Evolutionary conservation across 2,797 vertebrate genomes (phyloP), one percentile per base, ranked within the genome.

Genomic region (Sebastes itinus): DNA sequence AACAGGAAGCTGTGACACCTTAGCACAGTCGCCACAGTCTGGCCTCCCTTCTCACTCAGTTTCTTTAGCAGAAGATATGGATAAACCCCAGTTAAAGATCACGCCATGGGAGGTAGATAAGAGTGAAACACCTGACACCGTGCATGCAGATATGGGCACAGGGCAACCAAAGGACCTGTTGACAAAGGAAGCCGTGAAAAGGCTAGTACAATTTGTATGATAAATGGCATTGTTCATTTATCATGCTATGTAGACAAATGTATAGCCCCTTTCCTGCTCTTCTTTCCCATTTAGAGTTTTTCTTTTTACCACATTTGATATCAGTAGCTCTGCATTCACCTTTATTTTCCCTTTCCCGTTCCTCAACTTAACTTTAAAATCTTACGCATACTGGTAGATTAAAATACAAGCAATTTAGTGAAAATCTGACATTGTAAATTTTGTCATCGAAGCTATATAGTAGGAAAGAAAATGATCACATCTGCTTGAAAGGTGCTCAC

Each of bases 201-300:
- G 98, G 99, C 98, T 96, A 98, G 99, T 95, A 93, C 38, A 78
- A 67, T 83, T 85, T 89, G 88, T 94, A 97, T 97, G 92, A 97
- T 97, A 96, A 96, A 97, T 97, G 95, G 90, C 72, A 20, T 32
- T 54, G 16, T 77, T 73, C 95, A 96, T 97, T 97, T 97, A 96
- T 97, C 92, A 96, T 97, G 90, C 90, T 88, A 9, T 58, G n/a
- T 82, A 87, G 85, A 81, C 25, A 10, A 61, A 67, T 63, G 35
- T 77, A 1, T 58, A 62, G 18, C 16, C 54, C 52, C 49, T 49
- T 52, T 64, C 56, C 67, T 42, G 0, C n/a, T 72, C 14, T 60
- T 54, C 25, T 10, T 82, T 55, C 58, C 71, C 32, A 9, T 73
- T 28, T 77, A 71, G 63, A 18, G 14, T 27, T 59, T 68, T 23